phyloP scores from a whole-genome alignment of 2,113 vertebrate genomes.

The Coryphaenoides rupestris region DNA sequence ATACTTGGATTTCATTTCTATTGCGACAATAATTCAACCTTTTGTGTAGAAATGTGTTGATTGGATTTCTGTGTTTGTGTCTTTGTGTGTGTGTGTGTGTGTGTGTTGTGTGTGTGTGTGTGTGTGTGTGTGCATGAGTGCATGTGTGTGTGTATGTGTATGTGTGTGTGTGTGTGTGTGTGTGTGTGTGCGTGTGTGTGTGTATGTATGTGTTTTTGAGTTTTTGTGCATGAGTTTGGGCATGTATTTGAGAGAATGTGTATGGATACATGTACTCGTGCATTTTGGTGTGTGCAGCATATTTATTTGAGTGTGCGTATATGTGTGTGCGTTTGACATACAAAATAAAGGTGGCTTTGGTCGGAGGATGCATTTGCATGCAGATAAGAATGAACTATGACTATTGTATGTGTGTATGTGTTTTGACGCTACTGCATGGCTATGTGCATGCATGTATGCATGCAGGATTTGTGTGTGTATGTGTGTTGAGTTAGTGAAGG shows the following conservation, averaged over 20 bases:
- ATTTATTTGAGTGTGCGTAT: not conserved
- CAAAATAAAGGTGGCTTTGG: not conserved
- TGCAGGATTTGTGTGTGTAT: constrained; percentile 40
- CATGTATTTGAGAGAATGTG: constrained; percentile 31
- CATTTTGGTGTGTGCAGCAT: too few relatives aligned
- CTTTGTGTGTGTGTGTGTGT: not conserved
- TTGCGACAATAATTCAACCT: too few relatives aligned
- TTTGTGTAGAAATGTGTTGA: too few relatives aligned
- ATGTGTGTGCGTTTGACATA: not conserved
- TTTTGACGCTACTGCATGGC: not conserved
- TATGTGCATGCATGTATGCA: constrained; percentile 1
- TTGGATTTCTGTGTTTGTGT: constrained; percentile 14
- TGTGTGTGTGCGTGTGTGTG: constrained; percentile 39
- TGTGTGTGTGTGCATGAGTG: constrained; percentile 8
- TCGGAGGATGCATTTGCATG: not conserved
- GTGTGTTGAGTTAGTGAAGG: constrained; percentile 74
- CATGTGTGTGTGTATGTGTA: not conserved
- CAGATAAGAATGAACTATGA: not conserved
- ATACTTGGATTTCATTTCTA: too few relatives aligned
- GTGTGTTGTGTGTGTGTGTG: too few relatives aligned
- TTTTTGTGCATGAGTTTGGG: constrained; percentile 18
- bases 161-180: not conserved
- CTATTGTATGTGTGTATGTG: not conserved
- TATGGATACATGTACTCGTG: not conserved
- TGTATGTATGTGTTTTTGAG: constrained; percentile 20